Evolutionary conservation across 1,140 invertebrate species (phyloP).

Genomic region (Oncopodura yosiiana): DNA sequence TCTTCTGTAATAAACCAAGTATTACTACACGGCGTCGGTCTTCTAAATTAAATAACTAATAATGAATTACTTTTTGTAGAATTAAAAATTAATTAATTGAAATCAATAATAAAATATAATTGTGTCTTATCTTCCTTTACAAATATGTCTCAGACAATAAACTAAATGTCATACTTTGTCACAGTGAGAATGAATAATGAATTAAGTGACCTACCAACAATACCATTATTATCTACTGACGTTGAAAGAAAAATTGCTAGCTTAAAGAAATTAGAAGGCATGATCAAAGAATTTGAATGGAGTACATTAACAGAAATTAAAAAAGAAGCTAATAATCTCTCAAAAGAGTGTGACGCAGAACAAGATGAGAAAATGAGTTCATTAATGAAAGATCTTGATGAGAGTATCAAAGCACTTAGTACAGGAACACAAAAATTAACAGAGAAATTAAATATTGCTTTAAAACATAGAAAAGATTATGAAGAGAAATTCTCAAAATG

Average conservation of each 20-base stretch:
- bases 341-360: slow-evolving; percentile 67
- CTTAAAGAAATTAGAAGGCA: slow-evolving; percentile 52
- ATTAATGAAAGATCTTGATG: slow-evolving; percentile 31
- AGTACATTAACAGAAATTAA: slow-evolving; percentile 59
- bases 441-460: slow-evolving; percentile 18
- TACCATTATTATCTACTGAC: slow-evolving; percentile 52
- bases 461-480: slow-evolving; percentile 64
- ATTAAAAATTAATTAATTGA: too few species aligned
- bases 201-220: slow-evolving; percentile 48
- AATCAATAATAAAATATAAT: too few species aligned
- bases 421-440: slow-evolving; percentile 1
- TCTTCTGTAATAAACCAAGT: too few species aligned
- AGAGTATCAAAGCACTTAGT: slow-evolving; percentile 8
- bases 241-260: slow-evolving; percentile 66
- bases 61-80: too few species aligned
- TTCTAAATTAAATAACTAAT: too few species aligned
- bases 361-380: slow-evolving; percentile 44
- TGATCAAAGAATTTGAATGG: slow-evolving; percentile 68
- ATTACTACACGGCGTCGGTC: too few species aligned
- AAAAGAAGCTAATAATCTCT: slow-evolving; percentile 60
- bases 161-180: too few species aligned
- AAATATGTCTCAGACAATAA: too few species aligned
- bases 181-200: slow-evolving; percentile 63
- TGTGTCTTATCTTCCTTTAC: too few species aligned
- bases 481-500: slow-evolving; percentile 69